Percentiles rank a stretch among this genome's conserved stretches.
Conservation (phyloP, 2,888 invertebrate species). For the Polydrusus tereticollis region DNA sequence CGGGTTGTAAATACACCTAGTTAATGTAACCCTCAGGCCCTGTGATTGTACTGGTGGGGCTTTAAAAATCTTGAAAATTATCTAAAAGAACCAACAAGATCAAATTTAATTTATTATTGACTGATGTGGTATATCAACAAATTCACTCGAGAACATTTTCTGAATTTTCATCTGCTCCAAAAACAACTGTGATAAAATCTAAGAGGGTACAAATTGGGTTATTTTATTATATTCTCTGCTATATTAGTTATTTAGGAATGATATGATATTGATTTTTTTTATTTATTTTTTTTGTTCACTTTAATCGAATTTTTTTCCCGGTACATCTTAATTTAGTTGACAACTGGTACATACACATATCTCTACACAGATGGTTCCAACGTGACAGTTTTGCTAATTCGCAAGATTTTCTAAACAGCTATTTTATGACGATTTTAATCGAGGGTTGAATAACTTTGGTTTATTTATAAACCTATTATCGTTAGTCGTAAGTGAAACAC, state of each 20-base stretch:
- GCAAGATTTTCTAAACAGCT: not conserved
- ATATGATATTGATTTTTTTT: not conserved
- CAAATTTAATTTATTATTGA: not conserved
- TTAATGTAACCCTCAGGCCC: conserved; percentile 6
- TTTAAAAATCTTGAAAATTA: not conserved
- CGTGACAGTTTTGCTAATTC: too few species aligned
- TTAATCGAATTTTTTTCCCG: not conserved
- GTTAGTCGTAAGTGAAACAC: conserved; percentile 39
- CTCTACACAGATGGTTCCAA: too few species aligned
- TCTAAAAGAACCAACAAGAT: not conserved
- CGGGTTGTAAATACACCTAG: conserved; percentile 9
- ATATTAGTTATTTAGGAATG: not conserved
- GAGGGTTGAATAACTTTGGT: conserved; percentile 17
- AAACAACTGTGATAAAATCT: not conserved
- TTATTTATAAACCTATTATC: conserved; percentile 30
- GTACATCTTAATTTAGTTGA: not conserved
- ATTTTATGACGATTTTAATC: not conserved
- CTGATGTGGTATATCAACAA: too few species aligned
- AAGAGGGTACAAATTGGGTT: conserved; percentile 2
- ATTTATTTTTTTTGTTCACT: not conserved
- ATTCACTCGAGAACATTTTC: too few species aligned
- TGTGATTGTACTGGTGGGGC: not conserved
- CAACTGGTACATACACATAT: too few species aligned
- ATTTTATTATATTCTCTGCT: too few species aligned
- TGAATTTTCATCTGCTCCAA: not conserved